Conservation (phyloP, 2,113 vertebrate species). For the Podarcis muralis region DNA sequence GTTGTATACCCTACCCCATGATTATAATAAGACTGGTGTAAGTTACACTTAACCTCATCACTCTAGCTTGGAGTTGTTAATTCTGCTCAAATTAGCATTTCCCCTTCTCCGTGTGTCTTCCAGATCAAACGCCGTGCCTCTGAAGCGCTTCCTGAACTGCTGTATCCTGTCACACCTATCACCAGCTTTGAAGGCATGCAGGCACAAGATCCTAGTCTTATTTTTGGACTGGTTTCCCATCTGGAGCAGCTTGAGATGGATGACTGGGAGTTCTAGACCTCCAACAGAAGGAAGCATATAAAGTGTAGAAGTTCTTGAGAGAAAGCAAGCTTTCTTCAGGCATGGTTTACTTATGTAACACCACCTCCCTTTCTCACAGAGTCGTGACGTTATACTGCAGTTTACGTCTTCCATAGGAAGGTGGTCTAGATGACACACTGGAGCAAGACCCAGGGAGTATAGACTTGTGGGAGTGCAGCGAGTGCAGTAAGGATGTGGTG, state of each 20-base stretch:
- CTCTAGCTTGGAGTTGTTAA: not conserved
- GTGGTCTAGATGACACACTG: constrained; percentile 31
- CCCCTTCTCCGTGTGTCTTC: not conserved
- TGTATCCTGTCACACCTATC: constrained; percentile 88
- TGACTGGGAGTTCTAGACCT: constrained; percentile 95
- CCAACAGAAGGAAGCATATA: not conserved
- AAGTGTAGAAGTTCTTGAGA: not conserved
- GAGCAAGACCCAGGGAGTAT: constrained; percentile 8
- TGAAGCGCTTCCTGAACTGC: constrained; percentile 91
- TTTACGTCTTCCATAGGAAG: constrained; percentile 57
- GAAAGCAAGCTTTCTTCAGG: constrained; percentile 38
- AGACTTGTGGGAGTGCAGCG: not conserved
- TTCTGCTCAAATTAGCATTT: not conserved
- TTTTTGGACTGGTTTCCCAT: constrained; percentile 87
- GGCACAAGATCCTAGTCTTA: constrained; percentile 80
- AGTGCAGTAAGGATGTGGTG: not conserved
- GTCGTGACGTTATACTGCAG: constrained; percentile 17
- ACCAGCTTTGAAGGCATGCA: constrained; percentile 80
- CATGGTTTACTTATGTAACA: constrained; percentile 57
- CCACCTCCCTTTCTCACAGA: constrained; percentile 28
- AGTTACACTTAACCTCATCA: not conserved
- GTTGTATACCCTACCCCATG: not conserved
- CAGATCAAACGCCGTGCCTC: constrained; percentile 93
- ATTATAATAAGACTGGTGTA: too few species aligned
- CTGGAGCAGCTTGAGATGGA: constrained; percentile 93